A percentile compares a stretch with the other conserved stretches of the same genome.
These are phyloP conservation scores for Pachyseris speciosa DNA, from an alignment of 64 coral and sea anemone genomes.

Conservation along the genomic window DNA sequence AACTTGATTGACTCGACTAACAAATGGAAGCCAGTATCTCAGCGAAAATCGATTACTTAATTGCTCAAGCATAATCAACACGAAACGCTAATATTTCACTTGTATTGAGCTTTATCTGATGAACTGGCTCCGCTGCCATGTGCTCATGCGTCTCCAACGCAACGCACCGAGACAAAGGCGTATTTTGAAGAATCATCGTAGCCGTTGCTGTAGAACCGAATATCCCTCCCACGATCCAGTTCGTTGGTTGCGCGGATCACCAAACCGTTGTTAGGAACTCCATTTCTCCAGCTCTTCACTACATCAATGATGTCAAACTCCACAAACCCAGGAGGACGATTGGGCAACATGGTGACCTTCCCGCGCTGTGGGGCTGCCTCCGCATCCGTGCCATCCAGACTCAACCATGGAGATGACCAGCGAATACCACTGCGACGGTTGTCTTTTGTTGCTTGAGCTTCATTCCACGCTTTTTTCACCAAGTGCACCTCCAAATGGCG, in stretches of 20 bases:
- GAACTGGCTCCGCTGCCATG: too few species aligned
- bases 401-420: constrained; percentile 36
- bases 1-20: too few species aligned
- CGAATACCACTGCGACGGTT: not conserved
- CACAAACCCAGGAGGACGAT: not conserved
- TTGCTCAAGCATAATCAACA: too few species aligned
- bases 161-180: constrained; percentile 46
- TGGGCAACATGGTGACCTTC: not conserved
- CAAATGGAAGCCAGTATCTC: too few species aligned
- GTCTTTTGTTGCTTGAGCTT: constrained; percentile 19
- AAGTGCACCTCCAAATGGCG: constrained; percentile 35
- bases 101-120: too few species aligned
- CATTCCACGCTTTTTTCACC: constrained; percentile 51
- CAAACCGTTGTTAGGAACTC: constrained; percentile 46
- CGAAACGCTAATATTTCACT: too few species aligned
- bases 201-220: constrained; percentile 54
- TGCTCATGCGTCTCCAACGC: not conserved
- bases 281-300: constrained; percentile 26
- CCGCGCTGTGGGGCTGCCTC: not conserved
- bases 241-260: constrained; percentile 60
- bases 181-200: not conserved
- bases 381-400: constrained; percentile 44
- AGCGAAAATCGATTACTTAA: too few species aligned
- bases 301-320: constrained; percentile 50
- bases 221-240: not conserved